A percentile compares a stretch with the other conserved stretches of the same genome.
Evolutionary conservation across 2,888 invertebrate species (phyloP).

Genomic region (Cosmorhoe ocellata): DNA sequence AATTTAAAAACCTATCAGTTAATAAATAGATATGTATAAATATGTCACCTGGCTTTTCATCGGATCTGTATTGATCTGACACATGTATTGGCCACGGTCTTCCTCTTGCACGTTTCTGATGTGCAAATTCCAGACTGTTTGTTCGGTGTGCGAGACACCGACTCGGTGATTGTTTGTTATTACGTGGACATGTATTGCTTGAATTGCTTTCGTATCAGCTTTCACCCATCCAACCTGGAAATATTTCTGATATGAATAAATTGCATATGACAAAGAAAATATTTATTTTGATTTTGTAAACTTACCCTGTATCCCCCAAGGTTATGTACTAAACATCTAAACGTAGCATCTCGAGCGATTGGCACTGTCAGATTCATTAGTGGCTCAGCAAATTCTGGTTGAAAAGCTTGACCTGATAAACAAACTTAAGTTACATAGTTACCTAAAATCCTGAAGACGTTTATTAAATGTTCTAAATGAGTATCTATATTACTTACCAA

Average conservation of each 20-base stretch:
- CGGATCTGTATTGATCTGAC: slow-evolving; percentile 96
- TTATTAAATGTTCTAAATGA: not conserved
- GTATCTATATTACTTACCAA: slow-evolving; percentile 49
- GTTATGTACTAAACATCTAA: slow-evolving; percentile 93
- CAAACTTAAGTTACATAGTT: not conserved
- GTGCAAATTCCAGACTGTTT: slow-evolving; percentile 94
- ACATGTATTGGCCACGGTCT: slow-evolving; percentile 96
- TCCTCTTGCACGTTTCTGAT: slow-evolving; percentile 93
- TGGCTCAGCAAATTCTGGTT: slow-evolving; percentile 92
- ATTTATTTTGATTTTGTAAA: not conserved
- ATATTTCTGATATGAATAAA: not conserved
- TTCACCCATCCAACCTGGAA: slow-evolving; percentile 95
- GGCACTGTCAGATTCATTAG: slow-evolving; percentile 92
- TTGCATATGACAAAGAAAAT: not conserved
- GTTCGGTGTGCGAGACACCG: slow-evolving; percentile 92
- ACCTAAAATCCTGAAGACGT: not conserved
- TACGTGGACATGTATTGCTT: slow-evolving; percentile 95
- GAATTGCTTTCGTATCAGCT: slow-evolving; percentile 95
- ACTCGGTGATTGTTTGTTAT: slow-evolving; percentile 95
- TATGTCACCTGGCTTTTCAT: slow-evolving; percentile 94
- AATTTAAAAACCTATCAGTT: slow-evolving; percentile 24
- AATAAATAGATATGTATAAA: no score
- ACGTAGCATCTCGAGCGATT: slow-evolving; percentile 92
- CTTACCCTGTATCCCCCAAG: slow-evolving; percentile 93
- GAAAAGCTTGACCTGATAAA: slow-evolving; percentile 86